phyloP scores from a whole-genome alignment of 1,140 invertebrate species.

The Muscidifurax raptorellus region DNA sequence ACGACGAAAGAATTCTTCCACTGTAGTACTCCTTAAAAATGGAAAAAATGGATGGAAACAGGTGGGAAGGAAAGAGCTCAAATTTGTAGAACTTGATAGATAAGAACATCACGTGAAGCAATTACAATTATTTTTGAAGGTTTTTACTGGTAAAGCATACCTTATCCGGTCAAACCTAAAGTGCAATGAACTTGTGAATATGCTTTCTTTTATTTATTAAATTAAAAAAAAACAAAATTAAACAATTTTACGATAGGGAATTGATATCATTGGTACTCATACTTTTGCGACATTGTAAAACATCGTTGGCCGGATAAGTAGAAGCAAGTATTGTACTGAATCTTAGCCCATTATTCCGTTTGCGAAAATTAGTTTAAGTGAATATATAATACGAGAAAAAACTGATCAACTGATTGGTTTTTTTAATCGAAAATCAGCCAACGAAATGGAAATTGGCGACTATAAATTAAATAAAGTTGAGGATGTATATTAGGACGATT shows the following conservation, averaged over 20 bases:
- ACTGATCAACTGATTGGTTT: slow-evolving; percentile 25
- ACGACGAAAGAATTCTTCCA: slow-evolving; percentile 44
- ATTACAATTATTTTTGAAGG: slow-evolving; percentile 21
- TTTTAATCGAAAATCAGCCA: slow-evolving; percentile 42
- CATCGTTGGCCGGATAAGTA: slow-evolving; percentile 4
- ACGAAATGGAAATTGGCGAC: slow-evolving; percentile 48
- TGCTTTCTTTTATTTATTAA: slow-evolving; percentile 17
- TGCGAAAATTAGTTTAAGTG: slow-evolving; percentile 44
- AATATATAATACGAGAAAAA: slow-evolving; percentile 34
- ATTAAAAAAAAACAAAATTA: not conserved
- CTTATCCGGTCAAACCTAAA: slow-evolving; percentile 29
- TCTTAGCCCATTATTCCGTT: slow-evolving; percentile 32
- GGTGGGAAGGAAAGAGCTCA: slow-evolving; percentile 1
- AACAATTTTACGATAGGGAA: not conserved
- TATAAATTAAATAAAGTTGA: slow-evolving; percentile 48
- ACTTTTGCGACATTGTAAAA: slow-evolving; percentile 3
- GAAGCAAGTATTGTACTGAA: not conserved
- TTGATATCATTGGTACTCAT: not conserved
- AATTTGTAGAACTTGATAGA: slow-evolving; percentile 10
- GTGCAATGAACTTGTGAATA: slow-evolving; percentile 26
- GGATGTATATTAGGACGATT: slow-evolving; percentile 45
- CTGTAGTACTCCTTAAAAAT: slow-evolving; percentile 28
- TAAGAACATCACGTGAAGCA: not conserved
- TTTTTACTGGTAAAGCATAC: not conserved
- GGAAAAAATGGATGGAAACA: not conserved